A percentile compares a stretch with the other conserved stretches of the same genome.
phyloP scores from a whole-genome alignment of 2,888 invertebrate genomes.

The Drosophila rellima region DNA sequence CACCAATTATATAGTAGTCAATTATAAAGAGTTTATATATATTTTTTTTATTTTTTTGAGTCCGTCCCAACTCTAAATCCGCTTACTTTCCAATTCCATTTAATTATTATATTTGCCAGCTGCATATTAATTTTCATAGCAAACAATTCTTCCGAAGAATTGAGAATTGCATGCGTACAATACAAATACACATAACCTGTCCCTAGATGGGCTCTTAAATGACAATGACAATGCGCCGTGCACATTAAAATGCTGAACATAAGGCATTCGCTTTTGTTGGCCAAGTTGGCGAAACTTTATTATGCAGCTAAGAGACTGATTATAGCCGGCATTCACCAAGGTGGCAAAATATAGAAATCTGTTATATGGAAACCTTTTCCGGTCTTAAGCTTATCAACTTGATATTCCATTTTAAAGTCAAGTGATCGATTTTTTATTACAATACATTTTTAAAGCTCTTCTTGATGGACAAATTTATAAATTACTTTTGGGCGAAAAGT shows the following conservation, averaged over 20 bases:
- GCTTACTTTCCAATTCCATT: slow-evolving; percentile 52
- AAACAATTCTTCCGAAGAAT: slow-evolving; percentile 56
- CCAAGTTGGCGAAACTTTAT: slow-evolving; percentile 4
- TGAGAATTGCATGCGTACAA: slow-evolving; percentile 52
- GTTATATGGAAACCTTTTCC: too few species aligned
- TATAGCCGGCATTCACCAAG: neutral
- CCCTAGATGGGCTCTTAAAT: slow-evolving; percentile 32
- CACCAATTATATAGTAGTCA: neutral
- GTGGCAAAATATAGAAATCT: neutral
- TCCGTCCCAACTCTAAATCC: slow-evolving; percentile 16
- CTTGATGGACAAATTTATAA: too few species aligned
- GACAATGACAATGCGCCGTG: slow-evolving; percentile 28
- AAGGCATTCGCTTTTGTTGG: slow-evolving; percentile 10
- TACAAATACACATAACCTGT: slow-evolving; percentile 33
- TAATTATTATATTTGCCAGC: slow-evolving; percentile 63
- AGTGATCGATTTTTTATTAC: too few species aligned
- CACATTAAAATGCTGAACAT: slow-evolving; percentile 44
- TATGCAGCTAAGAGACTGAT: slow-evolving; percentile 12
- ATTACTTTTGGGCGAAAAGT: neutral
- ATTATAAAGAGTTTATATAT: too few species aligned
- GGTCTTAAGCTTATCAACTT: too few species aligned
- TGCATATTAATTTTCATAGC: slow-evolving; percentile 69
- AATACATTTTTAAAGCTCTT: too few species aligned
- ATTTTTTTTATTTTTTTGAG: neutral
- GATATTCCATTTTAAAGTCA: too few species aligned